Conservation (phyloP, 2,113 vertebrate species). For the Psettodes erumei region DNA sequence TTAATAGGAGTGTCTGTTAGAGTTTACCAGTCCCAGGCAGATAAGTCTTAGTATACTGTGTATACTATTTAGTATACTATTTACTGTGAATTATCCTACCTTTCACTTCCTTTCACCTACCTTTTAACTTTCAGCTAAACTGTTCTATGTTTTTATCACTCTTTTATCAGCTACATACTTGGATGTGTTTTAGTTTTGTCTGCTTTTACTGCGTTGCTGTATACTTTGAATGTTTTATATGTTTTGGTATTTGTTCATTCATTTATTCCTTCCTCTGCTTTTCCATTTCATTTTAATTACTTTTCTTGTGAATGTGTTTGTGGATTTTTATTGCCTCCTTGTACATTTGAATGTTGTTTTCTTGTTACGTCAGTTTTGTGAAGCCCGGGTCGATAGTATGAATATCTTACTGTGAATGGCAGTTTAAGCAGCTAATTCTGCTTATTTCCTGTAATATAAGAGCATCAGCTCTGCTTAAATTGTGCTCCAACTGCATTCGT, state of each 20-base stretch:
- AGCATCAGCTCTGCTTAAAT: conserved; percentile 34
- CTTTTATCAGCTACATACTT: conserved; percentile 5
- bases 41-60: no score
- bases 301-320: conserved; percentile 21
- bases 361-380: conserved; percentile 15
- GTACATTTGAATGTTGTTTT: conserved; percentile 43
- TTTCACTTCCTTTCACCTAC: no score
- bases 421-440: conserved; percentile 45
- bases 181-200: conserved; percentile 6
- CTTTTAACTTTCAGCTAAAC: no score
- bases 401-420: conserved; percentile 28
- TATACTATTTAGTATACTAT: no score
- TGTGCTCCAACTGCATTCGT: not conserved
- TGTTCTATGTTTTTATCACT: conserved; percentile 44
- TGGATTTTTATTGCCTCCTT: conserved; percentile 35
- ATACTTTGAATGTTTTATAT: conserved; percentile 16
- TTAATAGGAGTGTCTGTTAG: conserved; percentile 30
- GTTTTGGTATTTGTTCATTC: conserved; percentile 14
- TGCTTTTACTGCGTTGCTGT: no score
- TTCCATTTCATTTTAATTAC: conserved; percentile 35
- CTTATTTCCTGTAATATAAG: conserved; percentile 15
- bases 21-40: conserved; percentile 22
- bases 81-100: no score
- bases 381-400: conserved; percentile 11
- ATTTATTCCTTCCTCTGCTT: conserved; percentile 31